phyloP scores from a whole-genome alignment of 2,797 vertebrate genomes.

The Peromyscus attwateri region DNA sequence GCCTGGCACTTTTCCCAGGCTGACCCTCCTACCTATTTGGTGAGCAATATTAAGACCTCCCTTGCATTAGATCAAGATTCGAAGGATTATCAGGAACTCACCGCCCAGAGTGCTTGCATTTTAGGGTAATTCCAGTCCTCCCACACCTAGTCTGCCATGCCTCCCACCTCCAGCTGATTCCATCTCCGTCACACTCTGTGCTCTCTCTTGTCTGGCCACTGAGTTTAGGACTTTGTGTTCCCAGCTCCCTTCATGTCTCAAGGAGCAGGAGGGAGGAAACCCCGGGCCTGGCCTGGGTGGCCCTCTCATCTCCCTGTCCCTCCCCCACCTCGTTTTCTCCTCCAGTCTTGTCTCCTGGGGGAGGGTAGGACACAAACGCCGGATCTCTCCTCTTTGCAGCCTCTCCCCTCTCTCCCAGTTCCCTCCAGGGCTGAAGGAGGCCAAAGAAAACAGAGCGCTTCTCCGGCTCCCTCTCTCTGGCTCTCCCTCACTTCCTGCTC shows the following conservation, averaged over 20 bases:
- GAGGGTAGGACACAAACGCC: conserved; percentile 64
- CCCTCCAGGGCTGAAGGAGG: conserved; percentile 77
- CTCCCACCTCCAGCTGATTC: neutral
- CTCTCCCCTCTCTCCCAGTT: conserved; percentile 82
- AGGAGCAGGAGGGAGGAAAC: conserved; percentile 33
- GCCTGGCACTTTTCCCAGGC: neutral
- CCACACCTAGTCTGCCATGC: neutral
- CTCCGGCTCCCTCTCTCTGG: conserved; percentile 82
- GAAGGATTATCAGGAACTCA: neutral
- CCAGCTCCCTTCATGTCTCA: neutral
- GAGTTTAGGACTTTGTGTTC: conserved; percentile 11
- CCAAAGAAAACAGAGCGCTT: conserved; percentile 89
- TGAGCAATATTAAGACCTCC: neutral
- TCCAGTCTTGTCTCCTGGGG: conserved; percentile 23
- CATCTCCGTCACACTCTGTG: rapidly evolving
- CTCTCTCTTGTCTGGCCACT: neutral
- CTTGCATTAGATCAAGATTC: neutral
- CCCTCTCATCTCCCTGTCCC: neutral
- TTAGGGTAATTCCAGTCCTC: conserved; percentile 2
- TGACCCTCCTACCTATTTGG: neutral
- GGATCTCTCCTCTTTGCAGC: conserved; percentile 78
- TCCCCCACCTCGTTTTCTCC: neutral
- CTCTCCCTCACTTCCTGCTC: conserved; percentile 87
- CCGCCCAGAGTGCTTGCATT: neutral
- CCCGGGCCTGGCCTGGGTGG: conserved; percentile 8